These are phyloP conservation scores for Enteromius radiatus DNA, from an alignment of 2,797 vertebrate species.

Conservation along the genomic window DNA sequence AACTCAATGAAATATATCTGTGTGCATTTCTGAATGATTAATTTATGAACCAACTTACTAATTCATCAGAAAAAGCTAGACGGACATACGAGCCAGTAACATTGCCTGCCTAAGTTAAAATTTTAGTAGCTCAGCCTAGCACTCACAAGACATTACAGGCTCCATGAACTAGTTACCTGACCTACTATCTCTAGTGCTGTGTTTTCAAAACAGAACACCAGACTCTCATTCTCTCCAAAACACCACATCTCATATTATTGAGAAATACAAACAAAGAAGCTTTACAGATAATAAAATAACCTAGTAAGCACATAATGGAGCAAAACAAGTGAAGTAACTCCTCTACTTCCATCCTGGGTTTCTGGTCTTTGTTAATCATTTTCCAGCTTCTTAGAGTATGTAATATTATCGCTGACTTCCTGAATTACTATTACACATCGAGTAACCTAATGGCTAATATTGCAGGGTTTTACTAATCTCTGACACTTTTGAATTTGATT, in stretches of 20 bases:
- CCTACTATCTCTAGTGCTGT: not conserved
- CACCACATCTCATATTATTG: not conserved
- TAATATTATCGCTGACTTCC: not conserved
- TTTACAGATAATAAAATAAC: constrained; percentile 8
- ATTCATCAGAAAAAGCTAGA: constrained; percentile 12
- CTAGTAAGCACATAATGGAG: not conserved
- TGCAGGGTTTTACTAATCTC: not conserved
- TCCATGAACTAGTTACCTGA: constrained; percentile 21
- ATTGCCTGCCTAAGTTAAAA: not conserved
- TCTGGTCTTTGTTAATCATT: not conserved
- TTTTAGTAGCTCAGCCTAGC: constrained; percentile 8
- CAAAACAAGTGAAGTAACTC: not conserved
- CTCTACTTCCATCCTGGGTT: not conserved
- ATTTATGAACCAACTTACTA: constrained; percentile 9
- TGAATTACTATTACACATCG: not conserved
- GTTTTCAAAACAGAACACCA: constrained; percentile 17
- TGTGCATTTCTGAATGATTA: not conserved
- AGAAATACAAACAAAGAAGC: constrained; percentile 2
- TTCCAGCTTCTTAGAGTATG: not conserved
- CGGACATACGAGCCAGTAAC: constrained; percentile 16
- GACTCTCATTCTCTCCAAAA: not conserved
- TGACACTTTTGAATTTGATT: not conserved
- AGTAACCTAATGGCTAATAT: not conserved
- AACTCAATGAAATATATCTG: not conserved
- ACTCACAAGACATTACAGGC: not conserved